phyloP scores from a whole-genome alignment of 2,888 invertebrate species.

The Diarsia rubi region DNA sequence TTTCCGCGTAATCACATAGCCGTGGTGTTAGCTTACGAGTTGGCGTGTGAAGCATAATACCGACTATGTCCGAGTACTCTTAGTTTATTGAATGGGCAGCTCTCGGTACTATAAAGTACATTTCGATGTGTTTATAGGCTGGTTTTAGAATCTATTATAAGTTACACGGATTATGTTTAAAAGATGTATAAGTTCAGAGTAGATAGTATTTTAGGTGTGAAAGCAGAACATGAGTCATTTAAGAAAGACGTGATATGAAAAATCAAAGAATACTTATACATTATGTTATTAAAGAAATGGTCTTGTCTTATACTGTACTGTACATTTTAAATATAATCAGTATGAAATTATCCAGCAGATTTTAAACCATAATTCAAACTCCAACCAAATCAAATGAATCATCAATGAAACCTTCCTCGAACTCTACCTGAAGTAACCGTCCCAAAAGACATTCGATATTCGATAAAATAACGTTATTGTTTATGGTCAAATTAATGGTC shows the following conservation, averaged over 20 bases:
- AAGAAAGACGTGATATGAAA: neutral
- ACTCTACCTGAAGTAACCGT: slow-evolving; percentile 50
- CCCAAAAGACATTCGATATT: slow-evolving; percentile 64
- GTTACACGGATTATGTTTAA: neutral
- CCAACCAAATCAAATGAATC: slow-evolving; percentile 19
- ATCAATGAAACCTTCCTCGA: slow-evolving; percentile 39
- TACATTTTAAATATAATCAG: neutral
- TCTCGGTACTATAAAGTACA: slow-evolving; percentile 25
- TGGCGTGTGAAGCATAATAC: slow-evolving; percentile 54
- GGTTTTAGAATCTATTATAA: neutral
- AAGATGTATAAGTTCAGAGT: neutral
- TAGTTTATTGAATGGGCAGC: slow-evolving; percentile 42
- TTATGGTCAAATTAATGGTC: slow-evolving; percentile 66
- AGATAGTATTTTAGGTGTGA: neutral
- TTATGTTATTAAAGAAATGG: neutral
- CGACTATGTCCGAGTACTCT: slow-evolving; percentile 33
- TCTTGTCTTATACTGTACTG: too few species aligned
- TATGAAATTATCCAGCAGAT: slow-evolving; percentile 9
- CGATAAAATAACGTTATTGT: slow-evolving; percentile 51
- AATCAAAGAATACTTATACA: neutral
- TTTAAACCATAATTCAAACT: neutral
- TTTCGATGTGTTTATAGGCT: slow-evolving; percentile 34
- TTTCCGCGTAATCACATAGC: slow-evolving; percentile 65
- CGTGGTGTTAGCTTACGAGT: slow-evolving; percentile 64
- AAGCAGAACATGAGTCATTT: neutral